Percentiles rank a stretch among this genome's conserved stretches.
These are phyloP conservation scores for Drepanosiphum platanoidis DNA, from an alignment of 2,888 invertebrate genomes.

Conservation along the genomic window DNA sequence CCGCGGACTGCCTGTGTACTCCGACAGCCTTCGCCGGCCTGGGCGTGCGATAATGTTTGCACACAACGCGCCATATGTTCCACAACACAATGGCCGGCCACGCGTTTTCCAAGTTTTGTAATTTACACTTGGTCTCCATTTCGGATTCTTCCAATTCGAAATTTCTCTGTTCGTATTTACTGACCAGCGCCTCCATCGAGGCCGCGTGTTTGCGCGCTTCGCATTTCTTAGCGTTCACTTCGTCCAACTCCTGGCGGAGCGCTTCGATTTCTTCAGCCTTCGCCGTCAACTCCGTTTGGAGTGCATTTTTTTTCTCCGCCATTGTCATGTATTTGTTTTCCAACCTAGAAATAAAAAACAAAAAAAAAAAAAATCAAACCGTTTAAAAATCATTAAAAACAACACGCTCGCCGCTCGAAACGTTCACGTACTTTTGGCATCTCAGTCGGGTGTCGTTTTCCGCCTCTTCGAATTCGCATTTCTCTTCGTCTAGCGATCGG, in stretches of 20 bases:
- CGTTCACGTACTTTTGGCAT: conserved; percentile 69
- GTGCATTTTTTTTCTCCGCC: conserved; percentile 66
- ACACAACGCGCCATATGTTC: conserved; percentile 67
- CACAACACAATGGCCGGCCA: conserved; percentile 75
- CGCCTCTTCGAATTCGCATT: conserved; percentile 79
- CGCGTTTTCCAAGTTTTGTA: conserved; percentile 73
- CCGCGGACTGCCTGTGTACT: neutral
- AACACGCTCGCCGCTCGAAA: neutral
- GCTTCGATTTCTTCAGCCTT: conserved; percentile 64
- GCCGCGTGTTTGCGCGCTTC: conserved; percentile 65
- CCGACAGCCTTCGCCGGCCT: neutral
- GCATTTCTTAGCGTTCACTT: conserved; percentile 64
- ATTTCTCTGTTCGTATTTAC: conserved; percentile 71
- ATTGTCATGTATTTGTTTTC: conserved; percentile 66
- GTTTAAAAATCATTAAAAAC: conserved; percentile 22
- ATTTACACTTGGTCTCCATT: conserved; percentile 70
- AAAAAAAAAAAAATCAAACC: conserved; percentile 63
- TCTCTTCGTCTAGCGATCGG: conserved; percentile 76
- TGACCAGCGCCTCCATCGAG: conserved; percentile 69
- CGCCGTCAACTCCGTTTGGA: conserved; percentile 66
- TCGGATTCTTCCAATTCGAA: conserved; percentile 70
- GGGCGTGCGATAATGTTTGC: conserved; percentile 53
- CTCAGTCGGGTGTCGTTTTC: conserved; percentile 78
- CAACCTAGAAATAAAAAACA: conserved; percentile 66
- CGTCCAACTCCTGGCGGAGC: conserved; percentile 64